phyloP scores from a whole-genome alignment of 2,797 vertebrate genomes.

The Falco novaeseelandiae region DNA sequence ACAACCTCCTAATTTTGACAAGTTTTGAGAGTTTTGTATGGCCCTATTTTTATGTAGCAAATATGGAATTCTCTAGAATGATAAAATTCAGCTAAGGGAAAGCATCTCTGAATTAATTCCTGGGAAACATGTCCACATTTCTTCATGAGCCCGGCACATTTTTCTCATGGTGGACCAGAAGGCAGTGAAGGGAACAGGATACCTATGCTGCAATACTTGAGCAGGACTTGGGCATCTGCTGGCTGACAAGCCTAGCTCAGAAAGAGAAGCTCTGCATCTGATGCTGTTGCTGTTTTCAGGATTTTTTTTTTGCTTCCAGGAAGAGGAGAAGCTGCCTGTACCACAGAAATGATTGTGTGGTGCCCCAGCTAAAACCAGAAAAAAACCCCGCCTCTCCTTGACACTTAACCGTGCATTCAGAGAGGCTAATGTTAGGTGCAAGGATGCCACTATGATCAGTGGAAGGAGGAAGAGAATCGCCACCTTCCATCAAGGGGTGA shows the following conservation, averaged over 20 bases:
- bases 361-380: neutral
- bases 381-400: fast-evolving
- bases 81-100: neutral
- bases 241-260: neutral
- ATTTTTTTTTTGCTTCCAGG: neutral
- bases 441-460: neutral
- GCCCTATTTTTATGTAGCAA: neutral
- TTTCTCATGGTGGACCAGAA: neutral
- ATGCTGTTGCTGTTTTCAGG: neutral
- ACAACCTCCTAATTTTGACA: neutral
- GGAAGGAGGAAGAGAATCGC: neutral
- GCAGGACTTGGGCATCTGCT: neutral
- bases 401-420: neutral
- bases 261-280: constrained; percentile 31
- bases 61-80: neutral
- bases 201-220: neutral
- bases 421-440: neutral
- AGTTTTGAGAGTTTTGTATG: neutral
- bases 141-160: neutral
- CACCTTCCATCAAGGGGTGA: neutral
- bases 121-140: neutral
- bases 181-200: constrained; percentile 13
- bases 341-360: neutral
- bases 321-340: neutral
- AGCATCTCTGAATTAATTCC: neutral